These are phyloP conservation scores for Brachyalestes nurse DNA, from an alignment of 2,797 vertebrate genomes.

Conservation along the genomic window DNA sequence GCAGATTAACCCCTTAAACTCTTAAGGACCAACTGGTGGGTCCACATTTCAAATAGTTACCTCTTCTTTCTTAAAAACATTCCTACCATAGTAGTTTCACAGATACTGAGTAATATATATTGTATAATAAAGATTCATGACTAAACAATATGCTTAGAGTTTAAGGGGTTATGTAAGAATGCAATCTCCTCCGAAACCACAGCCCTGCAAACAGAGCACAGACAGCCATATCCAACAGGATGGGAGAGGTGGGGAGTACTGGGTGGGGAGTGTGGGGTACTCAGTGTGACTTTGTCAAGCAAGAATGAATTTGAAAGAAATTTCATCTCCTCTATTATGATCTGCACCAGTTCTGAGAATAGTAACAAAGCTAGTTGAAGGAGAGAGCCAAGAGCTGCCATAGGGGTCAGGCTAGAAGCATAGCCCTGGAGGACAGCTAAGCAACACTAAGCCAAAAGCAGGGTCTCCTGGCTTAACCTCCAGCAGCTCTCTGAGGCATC, in stretches of 20 bases:
- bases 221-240: constrained; percentile 62
- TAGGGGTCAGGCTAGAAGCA: constrained; percentile 35
- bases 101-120: background rate
- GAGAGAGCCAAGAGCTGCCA: constrained; percentile 24
- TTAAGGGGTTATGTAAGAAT: constrained; percentile 54
- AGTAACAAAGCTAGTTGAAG: constrained; percentile 46
- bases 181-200: constrained; percentile 60
- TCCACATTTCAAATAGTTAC: background rate
- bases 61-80: background rate
- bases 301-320: constrained; percentile 53
- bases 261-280: constrained; percentile 31
- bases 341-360: constrained; percentile 40
- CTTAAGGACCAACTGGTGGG: background rate
- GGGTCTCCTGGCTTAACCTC: constrained; percentile 48
- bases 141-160: background rate
- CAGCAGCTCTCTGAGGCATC: constrained; percentile 31
- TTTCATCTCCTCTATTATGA: constrained; percentile 46
- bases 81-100: background rate
- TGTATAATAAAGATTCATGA: background rate
- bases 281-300: constrained; percentile 44
- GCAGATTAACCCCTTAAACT: constrained; percentile 64
- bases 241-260: constrained; percentile 27
- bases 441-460: constrained; percentile 30
- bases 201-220: constrained; percentile 66
- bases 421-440: constrained; percentile 43